Base-by-base conservation (phyloP, 1,140 invertebrate species). In the Cecropterus lyciades region DNA sequence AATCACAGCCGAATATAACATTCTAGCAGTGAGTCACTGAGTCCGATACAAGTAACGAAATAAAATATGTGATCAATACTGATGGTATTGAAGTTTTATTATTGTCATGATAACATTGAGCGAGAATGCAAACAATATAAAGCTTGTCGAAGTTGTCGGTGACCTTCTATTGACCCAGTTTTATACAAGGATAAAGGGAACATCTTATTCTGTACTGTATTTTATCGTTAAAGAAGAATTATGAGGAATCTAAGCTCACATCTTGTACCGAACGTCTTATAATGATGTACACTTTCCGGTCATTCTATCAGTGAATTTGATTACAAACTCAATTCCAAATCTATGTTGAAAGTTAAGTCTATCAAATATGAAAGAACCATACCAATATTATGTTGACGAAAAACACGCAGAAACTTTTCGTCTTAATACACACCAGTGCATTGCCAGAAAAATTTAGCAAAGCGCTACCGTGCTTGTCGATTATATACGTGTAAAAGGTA, bases 91-190 rank as follows among this genome's bases (percentile, higher is more conserved):
- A 45, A 45, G 16, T 45, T 53, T 45, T 57, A 20, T 53, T 45
- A 24, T 15, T 20, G 20, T 14, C 13, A 30, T 57, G 42, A 57
- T 45, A 45, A 45, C 40, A 24, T 15, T 56, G 37, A 57, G 20
- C 17, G 24, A 13, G 37, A 59, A 59, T 59, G 42, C 42, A 59
- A 59, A 59, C 55, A 30, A 20, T 59, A 55, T 40, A 59, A 64
- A 64, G 56, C 48, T 69, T 69, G 63, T 69, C 43, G 45, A 69
- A 46, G 30, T 64, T 42, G 52, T 45, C 52, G 55, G 51, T 57
- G 67, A 69, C 67, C 52, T 69, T 56, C 45, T 49, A 14, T 46
- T 69, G 67, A 69, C 67, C 67, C 37, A 69, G n/a, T 69, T 69
- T 64, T 13, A 15, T 60, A 67, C 51, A 57, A 55, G 59, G 60